These are phyloP conservation scores for Berghia stephanieae DNA, from an alignment of 1,140 invertebrate species.

Conservation along the genomic window DNA sequence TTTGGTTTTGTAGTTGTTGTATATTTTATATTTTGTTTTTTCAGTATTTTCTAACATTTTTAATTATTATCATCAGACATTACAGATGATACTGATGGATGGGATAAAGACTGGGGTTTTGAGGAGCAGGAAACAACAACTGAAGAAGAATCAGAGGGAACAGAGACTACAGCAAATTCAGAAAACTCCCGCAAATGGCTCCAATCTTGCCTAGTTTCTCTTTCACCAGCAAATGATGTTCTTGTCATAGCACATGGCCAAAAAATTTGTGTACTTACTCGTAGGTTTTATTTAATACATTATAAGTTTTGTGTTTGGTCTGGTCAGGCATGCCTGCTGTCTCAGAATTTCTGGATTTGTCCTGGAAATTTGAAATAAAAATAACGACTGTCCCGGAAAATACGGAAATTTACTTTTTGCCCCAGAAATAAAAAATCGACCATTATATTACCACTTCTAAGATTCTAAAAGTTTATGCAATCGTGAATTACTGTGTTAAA, in stretches of 20 bases:
- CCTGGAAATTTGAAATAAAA: neutral
- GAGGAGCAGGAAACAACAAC: slow-evolving; percentile 46
- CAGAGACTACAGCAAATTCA: slow-evolving; percentile 37
- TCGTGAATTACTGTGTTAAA: too few relatives aligned
- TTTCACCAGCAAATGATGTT: slow-evolving; percentile 79
- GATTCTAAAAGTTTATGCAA: neutral
- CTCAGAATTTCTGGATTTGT: neutral
- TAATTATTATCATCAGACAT: neutral
- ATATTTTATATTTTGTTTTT: neutral
- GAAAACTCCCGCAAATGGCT: slow-evolving; percentile 71
- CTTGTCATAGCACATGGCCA: slow-evolving; percentile 76
- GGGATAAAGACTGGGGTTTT: slow-evolving; percentile 59
- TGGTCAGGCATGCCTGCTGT: neutral
- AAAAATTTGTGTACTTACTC: slow-evolving; percentile 74
- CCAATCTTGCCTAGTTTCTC: slow-evolving; percentile 75
- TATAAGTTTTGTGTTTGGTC: neutral
- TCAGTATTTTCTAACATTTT: neutral
- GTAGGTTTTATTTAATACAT: slow-evolving; percentile 67
- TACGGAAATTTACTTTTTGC: too few relatives aligned
- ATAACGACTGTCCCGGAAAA: too few relatives aligned
- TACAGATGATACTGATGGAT: slow-evolving; percentile 40
- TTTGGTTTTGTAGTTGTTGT: neutral
- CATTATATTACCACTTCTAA: neutral
- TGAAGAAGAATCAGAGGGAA: slow-evolving; percentile 34
- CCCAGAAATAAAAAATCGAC: neutral